These are phyloP conservation scores for Rhinella marina DNA, from an alignment of 2,797 vertebrate genomes.

Conservation along the genomic window DNA sequence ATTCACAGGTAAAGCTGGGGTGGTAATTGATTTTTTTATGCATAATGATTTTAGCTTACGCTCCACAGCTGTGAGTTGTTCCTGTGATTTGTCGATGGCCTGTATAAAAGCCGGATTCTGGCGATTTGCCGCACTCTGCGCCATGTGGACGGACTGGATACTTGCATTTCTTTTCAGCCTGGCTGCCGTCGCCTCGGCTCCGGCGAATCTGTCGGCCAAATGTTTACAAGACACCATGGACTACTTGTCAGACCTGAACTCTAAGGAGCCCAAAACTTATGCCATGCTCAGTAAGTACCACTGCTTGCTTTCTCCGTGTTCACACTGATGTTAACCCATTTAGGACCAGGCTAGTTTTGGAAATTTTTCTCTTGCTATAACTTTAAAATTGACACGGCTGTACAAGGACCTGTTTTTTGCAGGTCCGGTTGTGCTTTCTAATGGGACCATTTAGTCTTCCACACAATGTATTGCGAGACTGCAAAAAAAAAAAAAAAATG, in stretches of 20 bases:
- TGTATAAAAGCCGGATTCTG: slow-evolving; percentile 55
- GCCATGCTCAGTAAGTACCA: slow-evolving; percentile 82
- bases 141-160: slow-evolving; percentile 15
- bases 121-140: background rate
- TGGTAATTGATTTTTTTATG: slow-evolving; percentile 67
- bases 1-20: slow-evolving; percentile 53
- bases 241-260: slow-evolving; percentile 81
- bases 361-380: no score
- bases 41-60: slow-evolving; percentile 41
- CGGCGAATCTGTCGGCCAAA: slow-evolving; percentile 71
- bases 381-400: no score
- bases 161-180: slow-evolving; percentile 48
- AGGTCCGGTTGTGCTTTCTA: no score
- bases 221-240: slow-evolving; percentile 76
- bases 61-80: slow-evolving; percentile 63
- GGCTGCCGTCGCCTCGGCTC: slow-evolving; percentile 52
- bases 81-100: background rate
- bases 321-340: no score
- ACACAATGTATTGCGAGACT: no score
- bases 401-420: no score
- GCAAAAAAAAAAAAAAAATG: no score
- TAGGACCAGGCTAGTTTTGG: no score
- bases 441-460: no score
- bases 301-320: background rate
- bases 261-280: slow-evolving; percentile 76